Evolutionary conservation across 37 sponge, comb jelly and placozoan genomes (phyloP).

Genomic region (Agelas oroides): DNA sequence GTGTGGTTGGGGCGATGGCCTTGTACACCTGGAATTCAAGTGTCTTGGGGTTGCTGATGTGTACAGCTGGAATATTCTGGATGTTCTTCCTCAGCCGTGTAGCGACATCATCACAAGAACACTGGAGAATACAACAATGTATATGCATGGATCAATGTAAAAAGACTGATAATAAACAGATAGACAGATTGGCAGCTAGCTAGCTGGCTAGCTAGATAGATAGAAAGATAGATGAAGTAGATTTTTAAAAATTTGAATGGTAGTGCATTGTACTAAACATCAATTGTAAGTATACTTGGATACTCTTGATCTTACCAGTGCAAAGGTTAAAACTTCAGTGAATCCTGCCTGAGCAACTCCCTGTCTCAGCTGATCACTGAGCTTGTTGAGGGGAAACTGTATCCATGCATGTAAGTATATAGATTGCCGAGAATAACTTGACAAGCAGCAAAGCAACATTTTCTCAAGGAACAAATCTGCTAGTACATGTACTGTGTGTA

Average conservation of each 20-base stretch:
- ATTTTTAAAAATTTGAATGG: no score
- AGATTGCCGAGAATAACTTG: neutral
- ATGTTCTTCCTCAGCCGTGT: constrained; percentile 42
- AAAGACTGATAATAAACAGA: neutral
- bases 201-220: no score
- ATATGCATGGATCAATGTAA: neutral
- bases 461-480: no score
- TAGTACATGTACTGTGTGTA: no score
- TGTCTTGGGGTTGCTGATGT: constrained; percentile 87
- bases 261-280: no score
- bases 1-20: no score
- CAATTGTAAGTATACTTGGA: neutral
- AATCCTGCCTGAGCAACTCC: constrained; percentile 82
- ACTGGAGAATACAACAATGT: no score
- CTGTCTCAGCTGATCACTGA: constrained; percentile 68
- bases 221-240: no score
- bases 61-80: constrained; percentile 75
- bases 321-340: constrained; percentile 86
- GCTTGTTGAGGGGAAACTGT: constrained; percentile 82
- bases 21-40: constrained; percentile 75
- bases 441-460: no score
- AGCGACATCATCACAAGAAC: constrained; percentile 76
- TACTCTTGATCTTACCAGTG: constrained; percentile 37
- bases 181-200: no score
- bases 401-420: neutral